Evolutionary conservation across 2,797 vertebrate species (phyloP), one percentile per base, ranked within the genome.

Genomic region (Dromococcyx pavoninus): DNA sequence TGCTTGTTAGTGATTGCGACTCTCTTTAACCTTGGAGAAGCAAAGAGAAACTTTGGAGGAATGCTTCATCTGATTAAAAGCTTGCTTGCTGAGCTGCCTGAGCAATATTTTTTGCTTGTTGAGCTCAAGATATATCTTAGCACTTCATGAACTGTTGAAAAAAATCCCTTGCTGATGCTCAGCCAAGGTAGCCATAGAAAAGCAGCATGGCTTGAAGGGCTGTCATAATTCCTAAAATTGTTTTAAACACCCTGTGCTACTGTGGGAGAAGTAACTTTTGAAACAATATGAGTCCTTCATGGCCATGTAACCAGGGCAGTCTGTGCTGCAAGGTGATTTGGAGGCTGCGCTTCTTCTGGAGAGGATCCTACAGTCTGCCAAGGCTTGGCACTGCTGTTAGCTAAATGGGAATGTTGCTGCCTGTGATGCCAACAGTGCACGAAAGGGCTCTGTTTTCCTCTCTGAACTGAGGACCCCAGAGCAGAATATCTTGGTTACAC

Each of bases 401-500:
- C 61, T 53, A 54, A 71, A 41, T 1, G 24, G 83, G 95, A 91
- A 76, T 44, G 62, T 88, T 13, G 4, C 27, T 71, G 39, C 37
- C 25, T 39, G 54, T 69, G 57, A 85, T 82, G 69, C 67, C 70
- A 73, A 53, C 51, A 69, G 92, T 13, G n/a, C 89, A 71, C 72
- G 6, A 1, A 25, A 72, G 89, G 91, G 86, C 72, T 71, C 48
- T 18, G 8, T 24, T 83, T 85, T 94, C 57, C 39, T 64, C 86
- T 95, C 89, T 89, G 94, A 96, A 91, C 76, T 58, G 67, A 77
- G 85, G 61, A 97, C 69, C 30, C 58, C 51, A 27, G 87, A 95
- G 72, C 72, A 91, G 86, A 30, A 64, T 89, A 80, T 84, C 93
- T 93, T 92, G 37, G 85, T 95, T 97, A 88, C 95, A 91, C 91